Evolutionary conservation across 1,140 invertebrate genomes (phyloP), one percentile per base, ranked within the genome.

Genomic region (Macrostomum lignano): DNA sequence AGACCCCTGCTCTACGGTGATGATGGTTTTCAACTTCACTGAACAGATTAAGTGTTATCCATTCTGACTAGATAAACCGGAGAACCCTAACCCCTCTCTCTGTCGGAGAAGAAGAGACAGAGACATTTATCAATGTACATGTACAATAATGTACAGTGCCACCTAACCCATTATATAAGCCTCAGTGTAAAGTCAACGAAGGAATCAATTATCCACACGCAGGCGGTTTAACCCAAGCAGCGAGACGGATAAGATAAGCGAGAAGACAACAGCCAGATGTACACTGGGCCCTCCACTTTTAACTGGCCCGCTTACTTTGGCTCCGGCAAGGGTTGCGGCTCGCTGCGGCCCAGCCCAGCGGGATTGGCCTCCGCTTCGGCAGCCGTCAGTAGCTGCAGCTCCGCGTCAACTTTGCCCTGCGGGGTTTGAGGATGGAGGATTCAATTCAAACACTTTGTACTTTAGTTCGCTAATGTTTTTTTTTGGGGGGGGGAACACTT

Each of bases 361-460:
- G 74, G 74, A 46, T 69, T 72, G 55, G 74, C 75, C 40, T 81
- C 74, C 1, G 76, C 75, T 51, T 84, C 76, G 40, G 82, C 77
- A 42, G 67, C 66, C 0, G 72, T 71, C 14, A 81, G 52, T 7
- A 84, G 59, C 58, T 81, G 73, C 42, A 84, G 68, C 58, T 84
- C 78, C 3, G 76, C 76, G 58, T 82, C 77, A 1, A 84, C 74
- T 63, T 84, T 84, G 13, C 76, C 78, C 70, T 72, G 40, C 15
- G 15, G 19, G 19, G 15, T 15, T 28, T 28, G 19, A n/a, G n/a
- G n/a, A 40, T 6, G 19, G 11, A 35, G 14, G 33, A 24, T 10
- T n/a, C 23, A 24, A 24, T 24, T 24, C 10, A n/a, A 24, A 24
- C 10, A 24, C 23, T n/a, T 10, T n/a, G 10, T 10, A 24, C 10